Percentiles rank a stretch among this genome's conserved stretches.
Conservation (phyloP, 2,888 invertebrate species). For the Patella depressa region DNA sequence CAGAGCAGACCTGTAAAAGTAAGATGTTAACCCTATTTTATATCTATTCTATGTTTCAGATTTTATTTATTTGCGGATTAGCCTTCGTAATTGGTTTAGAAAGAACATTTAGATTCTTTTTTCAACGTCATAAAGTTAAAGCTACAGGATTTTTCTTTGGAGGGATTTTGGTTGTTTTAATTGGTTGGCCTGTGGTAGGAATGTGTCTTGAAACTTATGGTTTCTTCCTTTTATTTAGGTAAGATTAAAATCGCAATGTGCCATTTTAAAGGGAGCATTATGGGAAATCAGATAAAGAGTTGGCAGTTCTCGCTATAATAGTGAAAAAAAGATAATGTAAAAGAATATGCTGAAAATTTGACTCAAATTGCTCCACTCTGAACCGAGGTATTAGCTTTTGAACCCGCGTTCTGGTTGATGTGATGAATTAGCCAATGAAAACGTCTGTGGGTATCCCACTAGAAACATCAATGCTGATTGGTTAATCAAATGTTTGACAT, state of each 20-base stretch:
- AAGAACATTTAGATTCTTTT: slow-evolving; percentile 96
- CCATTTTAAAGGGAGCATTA: slow-evolving; percentile 14
- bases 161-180: slow-evolving; percentile 90
- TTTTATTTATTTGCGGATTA: slow-evolving; percentile 94
- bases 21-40: too few species aligned
- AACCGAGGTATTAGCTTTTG: slow-evolving; percentile 18
- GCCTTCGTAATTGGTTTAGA: slow-evolving; percentile 96
- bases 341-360: not conserved
- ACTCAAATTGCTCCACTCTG: not conserved
- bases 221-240: slow-evolving; percentile 81
- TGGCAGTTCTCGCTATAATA: too few species aligned
- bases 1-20: too few species aligned
- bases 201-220: slow-evolving; percentile 98
- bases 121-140: slow-evolving; percentile 94
- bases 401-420: too few species aligned
- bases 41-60: slow-evolving; percentile 77
- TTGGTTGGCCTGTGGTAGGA: slow-evolving; percentile 96
- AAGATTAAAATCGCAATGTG: slow-evolving; percentile 39
- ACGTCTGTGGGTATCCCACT: too few species aligned
- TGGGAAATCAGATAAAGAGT: too few species aligned
- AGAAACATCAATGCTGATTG: too few species aligned
- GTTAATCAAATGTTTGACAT: too few species aligned
- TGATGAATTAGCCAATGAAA: too few species aligned
- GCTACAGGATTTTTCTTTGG: slow-evolving; percentile 91
- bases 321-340: too few species aligned